Evolutionary conservation across 2,797 vertebrate species (phyloP).

Genomic region (Parauchenoglanis ngamensis): DNA sequence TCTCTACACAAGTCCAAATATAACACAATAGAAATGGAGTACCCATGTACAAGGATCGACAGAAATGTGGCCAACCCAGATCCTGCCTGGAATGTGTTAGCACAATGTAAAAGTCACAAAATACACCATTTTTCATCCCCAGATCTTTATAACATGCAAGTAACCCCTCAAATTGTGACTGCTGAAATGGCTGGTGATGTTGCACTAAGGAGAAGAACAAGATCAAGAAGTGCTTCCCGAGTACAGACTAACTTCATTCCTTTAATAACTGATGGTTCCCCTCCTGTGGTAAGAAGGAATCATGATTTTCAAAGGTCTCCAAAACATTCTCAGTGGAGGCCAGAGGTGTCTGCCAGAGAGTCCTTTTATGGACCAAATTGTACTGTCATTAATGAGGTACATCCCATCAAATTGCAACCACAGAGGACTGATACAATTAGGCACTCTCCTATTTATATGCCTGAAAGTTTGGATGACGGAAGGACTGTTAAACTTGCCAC

Average conservation of each 20-base stretch:
- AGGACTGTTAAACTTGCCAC: conserved; percentile 73
- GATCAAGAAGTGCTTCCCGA: conserved; percentile 90
- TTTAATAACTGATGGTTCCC: conserved; percentile 75
- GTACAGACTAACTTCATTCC: conserved; percentile 81
- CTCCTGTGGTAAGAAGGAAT: conserved; percentile 77
- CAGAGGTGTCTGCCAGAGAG: conserved; percentile 83
- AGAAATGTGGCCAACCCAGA: conserved; percentile 76
- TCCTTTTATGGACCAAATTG: conserved; percentile 74
- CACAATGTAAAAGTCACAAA: conserved; percentile 73
- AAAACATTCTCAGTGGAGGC: conserved; percentile 74
- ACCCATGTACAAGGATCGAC: conserved; percentile 72
- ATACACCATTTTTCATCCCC: conserved; percentile 77
- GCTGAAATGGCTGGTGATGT: conserved; percentile 71
- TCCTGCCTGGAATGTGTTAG: conserved; percentile 72
- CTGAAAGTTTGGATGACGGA: conserved; percentile 76
- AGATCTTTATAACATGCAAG: conserved; percentile 76
- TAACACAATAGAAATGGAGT: conserved; percentile 76
- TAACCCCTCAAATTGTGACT: conserved; percentile 68
- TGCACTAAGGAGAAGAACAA: conserved; percentile 79
- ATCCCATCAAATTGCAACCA: conserved; percentile 93
- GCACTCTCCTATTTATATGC: conserved; percentile 83
- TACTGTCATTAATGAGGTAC: conserved; percentile 85
- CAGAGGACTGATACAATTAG: conserved; percentile 84
- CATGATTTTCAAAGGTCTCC: conserved; percentile 77
- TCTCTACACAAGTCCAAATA: conserved; percentile 80